Base-by-base conservation (phyloP, 2,113 vertebrate genomes). In the Neogale vison region DNA sequence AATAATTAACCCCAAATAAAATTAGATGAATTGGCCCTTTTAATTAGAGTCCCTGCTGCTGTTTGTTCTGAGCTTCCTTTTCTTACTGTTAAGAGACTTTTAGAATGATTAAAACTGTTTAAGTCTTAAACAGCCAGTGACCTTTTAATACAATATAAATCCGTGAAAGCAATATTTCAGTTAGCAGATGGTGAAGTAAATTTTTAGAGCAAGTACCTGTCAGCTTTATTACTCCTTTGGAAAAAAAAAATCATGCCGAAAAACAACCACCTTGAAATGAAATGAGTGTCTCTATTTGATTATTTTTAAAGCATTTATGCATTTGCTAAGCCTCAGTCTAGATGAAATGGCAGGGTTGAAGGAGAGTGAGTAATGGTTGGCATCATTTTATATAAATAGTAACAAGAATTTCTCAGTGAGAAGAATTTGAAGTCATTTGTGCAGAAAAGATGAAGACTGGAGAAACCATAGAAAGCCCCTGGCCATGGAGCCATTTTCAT, bases 1-100 rank as follows among this genome's bases (percentile, higher is more conserved):
- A 99, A 99, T 99, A 99, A 99, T 99, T 99, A 99, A 98, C 98
- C 99, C 99, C 99, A 99, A 99, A 99, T 99, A 99, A 99, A 99
- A 99, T 99, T 99, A 99, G 98, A 99, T 99, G 99, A 99, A 99
- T 99, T 99, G 99, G 99, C 99, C 98, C 98, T 99, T 99, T 99
- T 99, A 99, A 99, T 99, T 99, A 99, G 99, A 99, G 99, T 99
- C 99, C 99, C 99, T 98, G 99, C 99, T 99, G 99, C 99, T 99
- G 99, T 99, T 99, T 99, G 98, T 99, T 99, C 98, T 98, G 97
- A 98, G 98, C 98, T 99, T 99, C 98, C 98, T 98, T 98, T 99
- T 98, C 98, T 99, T 98, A 98, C 98, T 98, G 98, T 98, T 99
- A 98, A 98, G 98, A 99, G 98, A 99, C 98, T 99, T 99, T 98